Base-by-base conservation (phyloP, 2,888 invertebrate species). In the Cosmorhoe ocellata region DNA sequence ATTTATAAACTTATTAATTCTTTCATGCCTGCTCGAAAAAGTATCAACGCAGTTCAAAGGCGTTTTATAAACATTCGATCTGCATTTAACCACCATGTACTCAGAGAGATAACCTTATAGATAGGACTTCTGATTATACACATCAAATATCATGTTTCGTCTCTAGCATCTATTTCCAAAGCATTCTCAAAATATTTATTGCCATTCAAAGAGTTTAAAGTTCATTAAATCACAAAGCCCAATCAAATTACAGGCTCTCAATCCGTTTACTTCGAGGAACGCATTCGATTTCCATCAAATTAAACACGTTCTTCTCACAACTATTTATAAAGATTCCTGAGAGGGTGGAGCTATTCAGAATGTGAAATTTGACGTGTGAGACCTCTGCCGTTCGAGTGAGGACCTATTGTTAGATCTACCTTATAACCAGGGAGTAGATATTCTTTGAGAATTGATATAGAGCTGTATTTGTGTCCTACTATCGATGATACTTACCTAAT, bases 301-400 rank as follows among this genome's bases (percentile, higher is more conserved):
- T 90, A 89, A 87, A 74, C 89, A 78, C 66, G 79, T 71, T 80
- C 81, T 81, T 83, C 69, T 66, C 74, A 73, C 71, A 88, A 90
- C 88, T 89, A 89, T 89, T 90, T 88, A 84, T 85, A 88, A 89
- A 89, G 89, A 90, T 88, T 89, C 80, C 79, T 67, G 32, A 44
- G 67, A 81, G 78, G 79, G 74, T 58, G 67, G 60, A 51, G 51
- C 81, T 69, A 86, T 89, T 90, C 86, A 89, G 74, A 75, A 81
- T 81, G 87, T 87, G 87, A 86, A 90, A 90, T 90, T 89, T 86
- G 88, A 90, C 88, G 89, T 90, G 85, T 84, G 83, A 81, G 80
- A 75, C 80, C 79, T 80, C 71, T 71, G 66, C 57, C 24, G 22
- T 36, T 57, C 34, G 48, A 53, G 53, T 59, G 10, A 53, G 66